These are phyloP conservation scores for Tachysurus fulvidraco DNA, from an alignment of 2,113 vertebrate genomes.

Conservation along the genomic window DNA sequence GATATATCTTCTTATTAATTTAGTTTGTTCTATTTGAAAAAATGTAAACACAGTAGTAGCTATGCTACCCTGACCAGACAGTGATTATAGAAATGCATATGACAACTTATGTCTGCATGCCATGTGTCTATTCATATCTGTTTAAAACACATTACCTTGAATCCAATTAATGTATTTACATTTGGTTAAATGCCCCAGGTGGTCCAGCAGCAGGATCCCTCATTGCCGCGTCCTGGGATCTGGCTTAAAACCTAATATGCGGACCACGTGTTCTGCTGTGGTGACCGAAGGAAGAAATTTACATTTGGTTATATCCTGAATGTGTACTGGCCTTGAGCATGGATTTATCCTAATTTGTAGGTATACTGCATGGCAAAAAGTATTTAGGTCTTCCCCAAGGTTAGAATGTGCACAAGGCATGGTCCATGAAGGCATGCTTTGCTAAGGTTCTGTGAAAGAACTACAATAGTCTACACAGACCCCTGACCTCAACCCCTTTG, in stretches of 20 bases:
- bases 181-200: too few species aligned
- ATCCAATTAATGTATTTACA: too few species aligned
- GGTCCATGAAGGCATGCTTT: neutral
- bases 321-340: neutral
- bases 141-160: neutral
- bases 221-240: too few species aligned
- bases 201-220: too few species aligned
- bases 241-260: too few species aligned
- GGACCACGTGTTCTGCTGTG: too few species aligned
- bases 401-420: too few species aligned
- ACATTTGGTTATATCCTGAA: too few species aligned
- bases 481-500: neutral
- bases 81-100: neutral
- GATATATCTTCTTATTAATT: neutral
- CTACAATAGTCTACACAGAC: neutral
- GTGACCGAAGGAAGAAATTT: too few species aligned
- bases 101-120: neutral
- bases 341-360: neutral
- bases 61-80: neutral
- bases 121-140: neutral
- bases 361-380: neutral
- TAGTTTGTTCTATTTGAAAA: neutral
- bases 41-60: neutral
- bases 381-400: neutral
- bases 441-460: neutral